phyloP scores from a whole-genome alignment of 2,113 vertebrate species.

The Crotalus tigris region DNA sequence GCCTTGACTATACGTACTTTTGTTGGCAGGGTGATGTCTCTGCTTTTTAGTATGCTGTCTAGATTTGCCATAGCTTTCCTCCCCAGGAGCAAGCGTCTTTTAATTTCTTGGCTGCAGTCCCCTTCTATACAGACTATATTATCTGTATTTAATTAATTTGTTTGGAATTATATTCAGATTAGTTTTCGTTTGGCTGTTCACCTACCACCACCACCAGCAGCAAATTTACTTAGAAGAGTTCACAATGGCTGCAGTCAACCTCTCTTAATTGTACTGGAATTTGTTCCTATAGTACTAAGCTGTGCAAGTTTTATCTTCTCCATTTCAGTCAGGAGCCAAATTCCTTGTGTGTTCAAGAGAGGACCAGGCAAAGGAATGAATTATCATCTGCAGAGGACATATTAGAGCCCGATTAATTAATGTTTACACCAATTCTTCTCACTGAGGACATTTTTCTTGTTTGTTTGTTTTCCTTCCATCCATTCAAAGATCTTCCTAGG shows the following conservation, averaged over 20 bases:
- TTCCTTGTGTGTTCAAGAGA: slow-evolving; percentile 61
- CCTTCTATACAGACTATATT: background rate
- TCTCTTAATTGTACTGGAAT: slow-evolving; percentile 2
- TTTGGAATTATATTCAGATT: background rate
- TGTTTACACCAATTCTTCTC: slow-evolving; percentile 19
- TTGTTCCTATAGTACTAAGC: slow-evolving; percentile 43
- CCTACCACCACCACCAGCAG: background rate
- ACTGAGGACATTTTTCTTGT: background rate
- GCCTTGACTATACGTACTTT: too few relatives aligned
- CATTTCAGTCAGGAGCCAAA: slow-evolving; percentile 66
- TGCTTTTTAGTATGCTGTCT: too few relatives aligned
- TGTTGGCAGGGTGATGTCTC: too few relatives aligned
- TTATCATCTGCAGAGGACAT: background rate
- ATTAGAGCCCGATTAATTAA: slow-evolving; percentile 6
- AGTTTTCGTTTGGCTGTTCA: background rate
- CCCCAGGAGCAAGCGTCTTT: too few relatives aligned
- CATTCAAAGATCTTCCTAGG: background rate
- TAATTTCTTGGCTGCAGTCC: too few relatives aligned
- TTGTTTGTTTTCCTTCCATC: background rate
- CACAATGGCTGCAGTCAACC: slow-evolving; percentile 10
- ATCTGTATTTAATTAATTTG: background rate
- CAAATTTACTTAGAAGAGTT: background rate
- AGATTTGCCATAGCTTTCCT: too few relatives aligned
- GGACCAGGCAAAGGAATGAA: slow-evolving; percentile 17
- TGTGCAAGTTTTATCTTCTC: slow-evolving; percentile 69